Evolutionary conservation across 2,113 vertebrate genomes (phyloP), one percentile per base, ranked within the genome.

Genomic region (Sceloporus undulatus): DNA sequence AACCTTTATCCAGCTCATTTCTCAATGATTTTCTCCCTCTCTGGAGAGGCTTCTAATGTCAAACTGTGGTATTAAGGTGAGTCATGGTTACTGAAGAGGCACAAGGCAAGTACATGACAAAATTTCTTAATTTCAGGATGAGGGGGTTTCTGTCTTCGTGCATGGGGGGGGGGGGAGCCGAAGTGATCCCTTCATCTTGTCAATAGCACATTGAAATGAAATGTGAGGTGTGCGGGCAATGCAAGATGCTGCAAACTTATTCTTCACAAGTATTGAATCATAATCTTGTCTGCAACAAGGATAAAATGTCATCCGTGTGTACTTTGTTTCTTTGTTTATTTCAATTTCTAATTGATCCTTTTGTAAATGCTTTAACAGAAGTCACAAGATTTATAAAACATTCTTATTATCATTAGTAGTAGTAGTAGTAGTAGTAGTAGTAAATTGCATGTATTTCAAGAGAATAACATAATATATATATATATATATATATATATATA

Each of bases 1-100:
- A 97, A 97, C 95, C 95, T 97, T 96, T 96, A 95, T 92, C 65
- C 90, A 94, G 76, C 91, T 97, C 94, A 96, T 96, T 97, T 97
- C 91, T 94, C 89, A 97, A 95, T 94, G 80, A 96, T 96, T 97
- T 95, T 96, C 91, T 93, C 95, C 87, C 92, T 95, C 94, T 96
- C 96, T 93, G 76, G 94, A 96, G 94, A 96, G 89, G 75, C 76
- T 93, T 94, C 94, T 96, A 96, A 97, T 96, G 96, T 97, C 96
- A 97, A 96, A 97, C 79, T 94, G 77, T 90, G 91, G 90, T 94
- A 96, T 96, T 94, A 95, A 96, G 93, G 95, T 95, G 91, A 96
- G 90, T 87, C 92, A 89, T 85, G 79, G 94, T 94, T 94, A 91
- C 93, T 90, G 87, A 94, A 95, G 88, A 96, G 80, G 88, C 86